A percentile compares a stretch with the other conserved stretches of the same genome.
Conservation (phyloP, 2,797 vertebrate genomes). For the Halcyon chelicuti region DNA sequence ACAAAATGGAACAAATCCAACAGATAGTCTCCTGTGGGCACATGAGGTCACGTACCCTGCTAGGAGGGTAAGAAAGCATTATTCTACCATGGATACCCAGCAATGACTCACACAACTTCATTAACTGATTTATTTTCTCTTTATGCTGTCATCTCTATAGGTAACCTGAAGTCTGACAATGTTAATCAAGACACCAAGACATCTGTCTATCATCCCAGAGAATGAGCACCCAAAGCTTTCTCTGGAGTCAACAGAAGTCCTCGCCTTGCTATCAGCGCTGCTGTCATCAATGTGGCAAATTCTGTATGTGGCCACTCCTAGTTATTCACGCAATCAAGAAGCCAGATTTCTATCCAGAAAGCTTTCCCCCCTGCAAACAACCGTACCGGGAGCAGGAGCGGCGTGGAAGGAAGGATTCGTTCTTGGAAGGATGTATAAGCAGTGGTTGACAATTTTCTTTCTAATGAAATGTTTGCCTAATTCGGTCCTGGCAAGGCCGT, state of each 20-base stretch:
- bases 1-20: constrained; percentile 66
- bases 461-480: constrained; percentile 38
- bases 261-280: background rate
- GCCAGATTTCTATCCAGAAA: background rate
- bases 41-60: constrained; percentile 38
- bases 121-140: constrained; percentile 17
- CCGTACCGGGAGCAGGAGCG: background rate
- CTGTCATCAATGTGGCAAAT: background rate
- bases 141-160: background rate
- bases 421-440: constrained; percentile 15
- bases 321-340: background rate
- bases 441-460: background rate
- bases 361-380: background rate
- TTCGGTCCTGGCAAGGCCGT: background rate
- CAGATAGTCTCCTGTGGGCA: constrained; percentile 30
- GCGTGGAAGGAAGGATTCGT: background rate
- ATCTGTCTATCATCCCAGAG: background rate
- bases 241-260: background rate
- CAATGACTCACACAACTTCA: constrained; percentile 22
- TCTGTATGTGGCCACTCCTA: background rate
- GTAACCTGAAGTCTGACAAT: background rate
- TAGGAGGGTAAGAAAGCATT: background rate
- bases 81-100: constrained; percentile 3
- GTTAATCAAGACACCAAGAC: background rate
- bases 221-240: background rate